Evolutionary conservation across 37 sponge, comb jelly and placozoan genomes (phyloP), one percentile per base, ranked within the genome.

Genomic region (Sycon ciliatum): DNA sequence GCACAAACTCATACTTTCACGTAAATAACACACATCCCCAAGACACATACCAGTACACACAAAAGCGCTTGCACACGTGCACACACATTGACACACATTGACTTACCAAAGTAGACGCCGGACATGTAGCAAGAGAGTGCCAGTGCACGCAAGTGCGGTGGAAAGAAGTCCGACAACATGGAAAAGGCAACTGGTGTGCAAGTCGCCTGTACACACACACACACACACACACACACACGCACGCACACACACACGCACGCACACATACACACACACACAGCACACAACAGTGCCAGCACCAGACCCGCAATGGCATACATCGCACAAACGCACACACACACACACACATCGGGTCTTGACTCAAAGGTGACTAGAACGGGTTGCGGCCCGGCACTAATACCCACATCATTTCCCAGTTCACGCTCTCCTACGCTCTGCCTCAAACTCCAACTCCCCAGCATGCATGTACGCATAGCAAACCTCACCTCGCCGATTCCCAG

Each of bases 171-270:
- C 13, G 91, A 79, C 40, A 90, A 16, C 29, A 90, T 73, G 16
- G 91, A 90, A 63, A 85, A 90, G n/a, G 91, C 91, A 6, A 90
- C 91, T 33, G 91, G 91, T 23, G 82, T 90, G 63, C 83, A 90
- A 0, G 91, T 60, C 31, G 91, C 91, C 91, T 90, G 69, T 13
- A 65, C 68, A 1, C 6, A 3, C 11, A n/a, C 38, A 69, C 33
- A 36, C 6, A 11, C 32, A 28, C 61, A 5, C 22, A 58, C 61
- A 6, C 61, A 6, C 9, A 58, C 5, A 58, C 61, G 6, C 61
- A 58, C 61, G 23, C 61, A 58, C 61, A 20, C 61, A 58, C 61
- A 58, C 61, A 58, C 61, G 23, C 61, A 58, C 61, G 23, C 61
- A 58, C 61, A 58, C 61, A 58, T 16, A 58, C 61, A 20, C 61